Evolutionary conservation across 2,888 invertebrate genomes (phyloP).

Genomic region (Hanleya hanleyi): DNA sequence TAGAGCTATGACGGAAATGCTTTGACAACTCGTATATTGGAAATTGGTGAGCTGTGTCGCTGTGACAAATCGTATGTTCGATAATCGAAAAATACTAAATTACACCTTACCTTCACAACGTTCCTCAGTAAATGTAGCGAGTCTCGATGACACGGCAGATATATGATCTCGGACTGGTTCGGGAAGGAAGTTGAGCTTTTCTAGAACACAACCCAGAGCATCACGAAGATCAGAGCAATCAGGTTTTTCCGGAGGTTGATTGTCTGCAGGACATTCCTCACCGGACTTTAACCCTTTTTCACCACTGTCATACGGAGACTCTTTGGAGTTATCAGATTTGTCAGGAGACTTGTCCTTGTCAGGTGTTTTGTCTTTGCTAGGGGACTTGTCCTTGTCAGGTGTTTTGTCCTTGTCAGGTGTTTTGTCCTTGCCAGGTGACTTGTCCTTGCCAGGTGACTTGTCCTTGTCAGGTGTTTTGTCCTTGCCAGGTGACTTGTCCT

Average conservation of each 20-base stretch:
- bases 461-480: not conserved
- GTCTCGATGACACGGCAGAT: not conserved
- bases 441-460: not conserved
- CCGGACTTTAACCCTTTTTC: too few relatives aligned
- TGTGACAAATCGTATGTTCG: too few relatives aligned
- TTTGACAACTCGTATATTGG: too few relatives aligned
- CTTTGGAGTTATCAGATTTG: not conserved
- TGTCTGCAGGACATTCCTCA: not conserved
- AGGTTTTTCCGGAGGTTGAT: not conserved
- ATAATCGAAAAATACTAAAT: too few relatives aligned
- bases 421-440: not conserved
- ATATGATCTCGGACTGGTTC: not conserved
- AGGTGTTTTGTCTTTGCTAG: not conserved
- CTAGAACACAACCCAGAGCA: not conserved
- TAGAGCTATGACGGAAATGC: too few relatives aligned
- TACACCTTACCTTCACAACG: not conserved
- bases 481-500: not conserved
- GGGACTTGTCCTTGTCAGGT: not conserved
- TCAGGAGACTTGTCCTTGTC: not conserved
- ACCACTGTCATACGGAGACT: not conserved
- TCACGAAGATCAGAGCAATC: not conserved
- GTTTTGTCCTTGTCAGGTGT: not conserved
- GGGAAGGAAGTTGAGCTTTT: not conserved
- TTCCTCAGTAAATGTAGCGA: not conserved
- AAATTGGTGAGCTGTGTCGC: too few relatives aligned